phyloP scores from a whole-genome alignment of 2,113 vertebrate genomes.

The Delphinapterus leucas region DNA sequence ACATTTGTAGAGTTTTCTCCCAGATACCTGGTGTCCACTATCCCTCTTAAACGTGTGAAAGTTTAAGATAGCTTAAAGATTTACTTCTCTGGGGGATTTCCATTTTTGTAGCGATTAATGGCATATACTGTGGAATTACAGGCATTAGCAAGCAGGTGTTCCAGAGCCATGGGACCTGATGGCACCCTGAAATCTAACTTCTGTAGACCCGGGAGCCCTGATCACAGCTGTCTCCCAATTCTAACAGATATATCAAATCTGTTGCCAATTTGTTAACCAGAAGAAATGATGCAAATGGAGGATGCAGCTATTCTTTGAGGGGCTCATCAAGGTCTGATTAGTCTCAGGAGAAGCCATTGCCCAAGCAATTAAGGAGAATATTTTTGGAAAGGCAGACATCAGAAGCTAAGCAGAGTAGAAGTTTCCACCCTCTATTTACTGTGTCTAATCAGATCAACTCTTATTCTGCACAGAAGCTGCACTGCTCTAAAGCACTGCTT shows the following conservation, averaged over 20 bases:
- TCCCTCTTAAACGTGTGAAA: constrained; percentile 1
- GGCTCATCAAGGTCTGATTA: neutral
- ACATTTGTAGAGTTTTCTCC: neutral
- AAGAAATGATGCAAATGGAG: neutral
- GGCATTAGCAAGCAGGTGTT: neutral
- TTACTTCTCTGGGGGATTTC: neutral
- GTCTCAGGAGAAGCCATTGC: neutral
- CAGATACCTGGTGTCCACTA: neutral
- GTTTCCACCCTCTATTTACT: neutral
- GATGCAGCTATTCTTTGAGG: neutral
- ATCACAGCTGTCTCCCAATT: neutral
- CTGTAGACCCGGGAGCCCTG: neutral
- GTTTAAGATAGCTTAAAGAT: neutral
- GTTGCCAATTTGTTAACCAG: constrained; percentile 32
- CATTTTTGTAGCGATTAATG: neutral
- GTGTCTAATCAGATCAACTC: neutral
- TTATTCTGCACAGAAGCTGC: neutral
- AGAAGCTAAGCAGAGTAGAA: neutral
- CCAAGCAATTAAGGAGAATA: neutral
- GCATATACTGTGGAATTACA: neutral
- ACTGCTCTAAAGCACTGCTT: neutral
- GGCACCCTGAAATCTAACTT: neutral
- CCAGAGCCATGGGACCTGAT: neutral
- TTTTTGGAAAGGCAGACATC: constrained; percentile 44
- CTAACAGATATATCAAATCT: neutral